phyloP scores from a whole-genome alignment of 2,113 vertebrate genomes.

The Psittacara wagleri region DNA sequence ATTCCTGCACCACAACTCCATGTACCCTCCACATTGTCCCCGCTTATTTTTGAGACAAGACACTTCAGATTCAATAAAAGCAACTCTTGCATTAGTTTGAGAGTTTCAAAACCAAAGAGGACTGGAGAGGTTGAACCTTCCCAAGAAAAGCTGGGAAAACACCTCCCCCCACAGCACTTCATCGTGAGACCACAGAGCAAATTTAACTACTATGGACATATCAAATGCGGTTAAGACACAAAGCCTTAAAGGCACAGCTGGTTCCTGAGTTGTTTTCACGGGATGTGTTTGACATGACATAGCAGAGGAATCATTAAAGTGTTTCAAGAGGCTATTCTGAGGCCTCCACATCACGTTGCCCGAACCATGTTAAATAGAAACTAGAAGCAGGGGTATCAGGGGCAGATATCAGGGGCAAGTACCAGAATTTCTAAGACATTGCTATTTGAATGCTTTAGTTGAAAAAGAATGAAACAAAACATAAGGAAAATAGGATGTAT shows the following conservation, averaged over 20 bases:
- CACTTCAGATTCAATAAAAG: not conserved
- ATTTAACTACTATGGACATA: not conserved
- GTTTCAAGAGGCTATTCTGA: not conserved
- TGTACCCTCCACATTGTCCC: not conserved
- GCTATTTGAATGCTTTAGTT: not conserved
- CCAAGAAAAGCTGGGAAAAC: not conserved
- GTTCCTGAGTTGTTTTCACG: accelerated
- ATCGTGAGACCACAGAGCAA: accelerated
- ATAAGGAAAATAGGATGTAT: not conserved
- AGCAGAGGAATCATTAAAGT: not conserved
- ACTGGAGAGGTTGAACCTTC: not conserved
- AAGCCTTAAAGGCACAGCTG: not conserved
- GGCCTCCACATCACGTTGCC: not conserved
- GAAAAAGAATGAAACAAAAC: not conserved
- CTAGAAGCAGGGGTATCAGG: not conserved
- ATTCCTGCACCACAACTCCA: not conserved
- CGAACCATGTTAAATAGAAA: not conserved
- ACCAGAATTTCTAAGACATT: not conserved
- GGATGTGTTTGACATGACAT: not conserved
- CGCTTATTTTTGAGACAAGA: not conserved
- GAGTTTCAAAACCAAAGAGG: not conserved
- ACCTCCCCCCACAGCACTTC: accelerated
- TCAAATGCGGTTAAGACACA: not conserved
- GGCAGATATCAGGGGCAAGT: not conserved
- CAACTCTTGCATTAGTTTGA: not conserved